phyloP scores from a whole-genome alignment of 2,888 invertebrate genomes.

The Erebia palarica region DNA sequence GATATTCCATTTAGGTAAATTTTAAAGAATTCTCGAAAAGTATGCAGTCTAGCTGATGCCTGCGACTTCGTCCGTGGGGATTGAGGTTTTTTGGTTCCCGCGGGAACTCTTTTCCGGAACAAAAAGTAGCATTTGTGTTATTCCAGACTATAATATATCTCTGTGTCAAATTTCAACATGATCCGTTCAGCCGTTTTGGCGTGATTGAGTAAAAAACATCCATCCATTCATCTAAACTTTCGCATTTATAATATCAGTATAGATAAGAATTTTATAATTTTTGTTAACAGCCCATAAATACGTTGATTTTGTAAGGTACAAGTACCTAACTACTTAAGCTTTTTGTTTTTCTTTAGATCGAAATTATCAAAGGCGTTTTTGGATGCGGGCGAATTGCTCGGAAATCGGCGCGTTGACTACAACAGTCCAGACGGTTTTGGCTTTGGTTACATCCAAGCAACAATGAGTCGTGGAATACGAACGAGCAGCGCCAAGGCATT shows the following conservation, averaged over 20 bases:
- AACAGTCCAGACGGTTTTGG: slow-evolving; percentile 86
- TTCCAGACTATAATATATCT: too few relatives aligned
- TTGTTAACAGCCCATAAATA: too few relatives aligned
- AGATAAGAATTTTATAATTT: too few relatives aligned
- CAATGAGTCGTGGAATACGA: slow-evolving; percentile 75
- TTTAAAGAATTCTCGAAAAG: background rate
- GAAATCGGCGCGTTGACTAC: slow-evolving; percentile 86
- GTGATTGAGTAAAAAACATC: too few relatives aligned
- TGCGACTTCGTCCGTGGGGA: too few relatives aligned
- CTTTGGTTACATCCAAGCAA: slow-evolving; percentile 76
- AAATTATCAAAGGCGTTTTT: slow-evolving; percentile 85
- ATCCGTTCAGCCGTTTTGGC: too few relatives aligned
- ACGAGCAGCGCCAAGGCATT: slow-evolving; percentile 83
- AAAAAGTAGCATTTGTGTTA: too few relatives aligned
- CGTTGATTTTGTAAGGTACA: background rate
- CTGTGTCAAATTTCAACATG: too few relatives aligned
- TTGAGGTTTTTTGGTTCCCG: too few relatives aligned
- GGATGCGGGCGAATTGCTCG: slow-evolving; percentile 83
- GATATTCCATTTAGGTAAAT: slow-evolving; percentile 82
- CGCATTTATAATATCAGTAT: too few relatives aligned
- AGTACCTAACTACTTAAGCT: background rate
- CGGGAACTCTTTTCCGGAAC: too few relatives aligned
- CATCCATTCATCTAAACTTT: too few relatives aligned
- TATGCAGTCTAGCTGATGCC: background rate
- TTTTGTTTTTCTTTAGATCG: slow-evolving; percentile 51